phyloP scores from a whole-genome alignment of 1,140 invertebrate genomes.

The Physella acuta region DNA sequence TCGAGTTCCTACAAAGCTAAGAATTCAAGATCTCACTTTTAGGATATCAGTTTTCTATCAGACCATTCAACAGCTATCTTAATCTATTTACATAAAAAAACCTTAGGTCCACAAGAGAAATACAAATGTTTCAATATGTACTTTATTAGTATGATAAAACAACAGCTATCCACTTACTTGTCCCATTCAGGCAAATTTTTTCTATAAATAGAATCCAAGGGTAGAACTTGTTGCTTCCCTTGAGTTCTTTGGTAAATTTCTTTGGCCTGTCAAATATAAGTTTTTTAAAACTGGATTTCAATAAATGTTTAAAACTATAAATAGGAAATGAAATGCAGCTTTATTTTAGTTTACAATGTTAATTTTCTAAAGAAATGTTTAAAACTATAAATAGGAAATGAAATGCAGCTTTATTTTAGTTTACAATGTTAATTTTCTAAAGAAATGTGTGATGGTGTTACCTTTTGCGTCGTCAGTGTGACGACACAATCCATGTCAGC shows the following conservation, averaged over 20 bases:
- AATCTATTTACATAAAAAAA: too few relatives aligned
- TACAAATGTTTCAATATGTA: too few relatives aligned
- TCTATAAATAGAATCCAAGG: conserved; percentile 58
- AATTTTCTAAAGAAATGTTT: too few relatives aligned
- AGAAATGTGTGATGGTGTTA: conserved; percentile 22
- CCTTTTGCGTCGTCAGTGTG: conserved; percentile 55
- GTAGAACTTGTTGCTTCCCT: conserved; percentile 57
- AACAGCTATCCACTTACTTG: conserved; percentile 45
- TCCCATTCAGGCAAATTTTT: conserved; percentile 59
- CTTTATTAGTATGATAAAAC: neutral
- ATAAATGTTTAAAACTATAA: too few relatives aligned
- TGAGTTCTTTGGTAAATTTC: conserved; percentile 54
- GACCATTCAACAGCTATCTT: neutral
- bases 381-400: too few relatives aligned
- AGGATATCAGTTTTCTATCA: too few relatives aligned
- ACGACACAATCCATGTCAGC: conserved; percentile 61
- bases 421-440: neutral
- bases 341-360: too few relatives aligned
- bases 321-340: too few relatives aligned
- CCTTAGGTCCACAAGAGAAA: too few relatives aligned
- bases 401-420: neutral
- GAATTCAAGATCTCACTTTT: too few relatives aligned
- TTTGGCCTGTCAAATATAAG: conserved; percentile 57
- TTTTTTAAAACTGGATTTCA: too few relatives aligned
- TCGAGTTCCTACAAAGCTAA: too few relatives aligned